These are phyloP conservation scores for Leptinotarsa rubiginosa DNA, from an alignment of 2,888 invertebrate species.

Conservation along the genomic window DNA sequence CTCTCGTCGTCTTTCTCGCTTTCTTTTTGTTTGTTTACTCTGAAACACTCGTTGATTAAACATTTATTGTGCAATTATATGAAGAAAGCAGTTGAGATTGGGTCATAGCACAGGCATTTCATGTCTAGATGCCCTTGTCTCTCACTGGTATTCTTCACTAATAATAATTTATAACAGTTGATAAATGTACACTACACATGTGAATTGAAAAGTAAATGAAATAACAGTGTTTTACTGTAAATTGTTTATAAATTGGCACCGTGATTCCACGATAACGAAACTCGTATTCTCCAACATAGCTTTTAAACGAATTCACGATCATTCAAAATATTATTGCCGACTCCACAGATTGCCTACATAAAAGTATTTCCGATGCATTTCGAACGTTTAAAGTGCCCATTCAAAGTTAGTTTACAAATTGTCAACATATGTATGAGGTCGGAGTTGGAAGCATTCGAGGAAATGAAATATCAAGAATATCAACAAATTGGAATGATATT, in stretches of 20 bases:
- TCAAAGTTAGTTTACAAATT: conserved; percentile 9
- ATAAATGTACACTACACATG: too few species aligned
- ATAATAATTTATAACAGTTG: too few species aligned
- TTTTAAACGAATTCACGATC: neutral
- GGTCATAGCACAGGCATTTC: too few species aligned
- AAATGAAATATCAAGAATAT: conserved; percentile 7
- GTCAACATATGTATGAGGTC: conserved; percentile 5
- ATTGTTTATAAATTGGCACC: neutral
- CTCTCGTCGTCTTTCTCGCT: too few species aligned
- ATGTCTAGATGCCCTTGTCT: too few species aligned
- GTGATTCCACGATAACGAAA: neutral
- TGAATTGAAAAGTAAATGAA: too few species aligned
- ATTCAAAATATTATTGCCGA: conserved; percentile 3
- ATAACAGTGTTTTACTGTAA: neutral
- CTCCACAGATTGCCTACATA: conserved; percentile 12
- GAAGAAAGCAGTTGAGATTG: too few species aligned
- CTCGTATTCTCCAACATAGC: neutral
- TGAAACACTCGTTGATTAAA: too few species aligned
- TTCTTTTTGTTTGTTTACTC: too few species aligned
- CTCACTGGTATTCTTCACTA: too few species aligned
- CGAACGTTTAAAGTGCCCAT: neutral
- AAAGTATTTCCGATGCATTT: conserved; percentile 11
- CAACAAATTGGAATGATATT: conserved; percentile 16
- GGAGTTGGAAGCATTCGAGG: neutral
- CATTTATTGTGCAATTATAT: too few species aligned